phyloP scores from a whole-genome alignment of 2,113 vertebrate genomes.

The Tragulus kanchil region DNA sequence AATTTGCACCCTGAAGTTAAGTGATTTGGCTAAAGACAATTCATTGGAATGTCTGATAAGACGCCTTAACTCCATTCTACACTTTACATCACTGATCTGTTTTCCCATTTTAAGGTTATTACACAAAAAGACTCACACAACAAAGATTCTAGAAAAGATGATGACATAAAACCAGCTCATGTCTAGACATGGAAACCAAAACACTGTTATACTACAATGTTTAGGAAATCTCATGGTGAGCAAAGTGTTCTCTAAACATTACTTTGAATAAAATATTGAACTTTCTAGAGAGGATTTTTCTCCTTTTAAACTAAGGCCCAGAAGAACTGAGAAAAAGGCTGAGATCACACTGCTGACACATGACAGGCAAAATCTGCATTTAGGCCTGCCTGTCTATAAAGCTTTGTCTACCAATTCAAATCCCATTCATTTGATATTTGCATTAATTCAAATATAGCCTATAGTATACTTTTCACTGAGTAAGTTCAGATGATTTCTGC shows the following conservation, averaged over 20 bases:
- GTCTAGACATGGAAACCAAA: neutral
- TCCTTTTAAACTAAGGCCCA: neutral
- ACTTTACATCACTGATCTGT: slow-evolving; percentile 38
- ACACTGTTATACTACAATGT: neutral
- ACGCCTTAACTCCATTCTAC: neutral
- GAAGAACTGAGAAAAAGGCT: neutral
- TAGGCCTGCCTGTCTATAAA: neutral
- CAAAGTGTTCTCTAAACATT: neutral
- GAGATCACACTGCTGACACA: neutral
- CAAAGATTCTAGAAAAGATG: neutral
- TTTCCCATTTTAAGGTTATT: slow-evolving; percentile 34
- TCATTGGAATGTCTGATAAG: slow-evolving; percentile 67
- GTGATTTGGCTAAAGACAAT: slow-evolving; percentile 77
- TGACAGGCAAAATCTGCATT: slow-evolving; percentile 5
- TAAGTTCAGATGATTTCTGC: neutral
- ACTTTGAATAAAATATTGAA: neutral
- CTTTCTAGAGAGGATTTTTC: neutral
- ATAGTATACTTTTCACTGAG: neutral
- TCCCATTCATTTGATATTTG: neutral
- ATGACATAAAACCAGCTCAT: neutral
- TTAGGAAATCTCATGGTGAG: neutral
- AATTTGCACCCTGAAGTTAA: slow-evolving; percentile 74
- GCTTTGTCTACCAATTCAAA: neutral
- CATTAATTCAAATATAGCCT: neutral
- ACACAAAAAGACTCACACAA: neutral